A percentile compares a stretch with the other conserved stretches of the same genome.
phyloP scores from a whole-genome alignment of 1,140 invertebrate genomes.

The Brachionus sp. region DNA sequence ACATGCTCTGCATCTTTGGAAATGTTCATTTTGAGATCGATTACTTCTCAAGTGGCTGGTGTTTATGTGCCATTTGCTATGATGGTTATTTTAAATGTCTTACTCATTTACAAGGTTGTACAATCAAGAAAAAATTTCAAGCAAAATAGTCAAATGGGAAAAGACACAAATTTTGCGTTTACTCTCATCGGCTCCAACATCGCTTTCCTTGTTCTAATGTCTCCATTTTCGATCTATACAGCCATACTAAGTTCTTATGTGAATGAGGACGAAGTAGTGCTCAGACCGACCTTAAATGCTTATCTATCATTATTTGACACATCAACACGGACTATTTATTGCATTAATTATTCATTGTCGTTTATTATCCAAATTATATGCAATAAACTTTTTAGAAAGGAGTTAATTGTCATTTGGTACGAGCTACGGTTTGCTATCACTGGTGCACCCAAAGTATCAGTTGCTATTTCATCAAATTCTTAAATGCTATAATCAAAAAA shows the following conservation, averaged over 20 bases:
- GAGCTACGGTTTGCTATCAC: neutral
- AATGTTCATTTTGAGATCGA: neutral
- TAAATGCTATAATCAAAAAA: neutral
- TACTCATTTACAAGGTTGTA: neutral
- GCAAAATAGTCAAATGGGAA: neutral
- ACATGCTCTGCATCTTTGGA: neutral
- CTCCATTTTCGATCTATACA: neutral
- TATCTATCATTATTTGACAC: constrained; percentile 12
- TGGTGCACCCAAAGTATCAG: neutral
- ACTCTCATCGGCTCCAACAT: neutral
- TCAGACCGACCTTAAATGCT: neutral
- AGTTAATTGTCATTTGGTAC: neutral
- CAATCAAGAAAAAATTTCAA: neutral
- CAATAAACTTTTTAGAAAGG: constrained; percentile 8
- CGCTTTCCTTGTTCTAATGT: neutral
- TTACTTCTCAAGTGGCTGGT: neutral
- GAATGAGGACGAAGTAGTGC: neutral
- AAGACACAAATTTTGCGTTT: neutral
- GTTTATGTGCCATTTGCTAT: neutral
- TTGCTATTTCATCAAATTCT: neutral
- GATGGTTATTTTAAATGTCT: neutral
- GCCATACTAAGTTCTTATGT: neutral
- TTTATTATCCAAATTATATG: neutral
- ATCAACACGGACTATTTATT: neutral
- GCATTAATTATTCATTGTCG: neutral